A percentile compares a stretch with the other conserved stretches of the same genome.
Evolutionary conservation across 2,797 vertebrate genomes (phyloP).

Genomic region (Lacerta bilineata): DNA sequence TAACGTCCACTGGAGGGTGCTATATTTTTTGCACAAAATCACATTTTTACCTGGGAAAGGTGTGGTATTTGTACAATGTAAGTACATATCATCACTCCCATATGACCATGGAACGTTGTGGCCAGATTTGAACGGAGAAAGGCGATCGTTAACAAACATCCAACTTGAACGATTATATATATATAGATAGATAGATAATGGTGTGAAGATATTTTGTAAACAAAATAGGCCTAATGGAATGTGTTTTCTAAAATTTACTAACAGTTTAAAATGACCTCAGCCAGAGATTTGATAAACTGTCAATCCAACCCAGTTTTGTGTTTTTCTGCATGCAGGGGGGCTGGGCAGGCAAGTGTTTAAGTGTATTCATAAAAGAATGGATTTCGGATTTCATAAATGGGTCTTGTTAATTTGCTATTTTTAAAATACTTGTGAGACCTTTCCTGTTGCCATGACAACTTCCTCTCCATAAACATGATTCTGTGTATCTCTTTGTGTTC

Average conservation of each 20-base stretch:
- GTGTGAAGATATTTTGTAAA: slow-evolving; percentile 25
- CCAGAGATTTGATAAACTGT: slow-evolving; percentile 36
- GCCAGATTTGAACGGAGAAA: too few species aligned
- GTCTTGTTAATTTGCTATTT: slow-evolving; percentile 83
- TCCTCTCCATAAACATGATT: slow-evolving; percentile 81
- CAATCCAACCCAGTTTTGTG: slow-evolving; percentile 52
- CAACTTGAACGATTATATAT: too few species aligned
- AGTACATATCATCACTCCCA: too few species aligned
- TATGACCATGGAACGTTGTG: too few species aligned
- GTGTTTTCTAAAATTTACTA: slow-evolving; percentile 18
- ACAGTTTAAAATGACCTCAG: slow-evolving; percentile 10
- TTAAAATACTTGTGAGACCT: slow-evolving; percentile 81
- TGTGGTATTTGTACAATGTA: too few species aligned
- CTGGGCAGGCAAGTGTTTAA: slow-evolving; percentile 39
- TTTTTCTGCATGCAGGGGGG: slow-evolving; percentile 11
- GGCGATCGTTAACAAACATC: too few species aligned
- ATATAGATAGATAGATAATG: slow-evolving; percentile 12
- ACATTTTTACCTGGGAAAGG: too few species aligned
- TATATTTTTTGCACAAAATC: too few species aligned
- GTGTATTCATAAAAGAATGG: slow-evolving; percentile 69
- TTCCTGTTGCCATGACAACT: slow-evolving; percentile 81
- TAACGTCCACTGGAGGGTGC: too few species aligned
- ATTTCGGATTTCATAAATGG: slow-evolving; percentile 74
- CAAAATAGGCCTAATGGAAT: slow-evolving; percentile 40
- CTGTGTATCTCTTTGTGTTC: slow-evolving; percentile 68